Base-by-base conservation (phyloP, 37 sponge, comb jelly and placozoan genomes). In the Eunapius fragilis region DNA sequence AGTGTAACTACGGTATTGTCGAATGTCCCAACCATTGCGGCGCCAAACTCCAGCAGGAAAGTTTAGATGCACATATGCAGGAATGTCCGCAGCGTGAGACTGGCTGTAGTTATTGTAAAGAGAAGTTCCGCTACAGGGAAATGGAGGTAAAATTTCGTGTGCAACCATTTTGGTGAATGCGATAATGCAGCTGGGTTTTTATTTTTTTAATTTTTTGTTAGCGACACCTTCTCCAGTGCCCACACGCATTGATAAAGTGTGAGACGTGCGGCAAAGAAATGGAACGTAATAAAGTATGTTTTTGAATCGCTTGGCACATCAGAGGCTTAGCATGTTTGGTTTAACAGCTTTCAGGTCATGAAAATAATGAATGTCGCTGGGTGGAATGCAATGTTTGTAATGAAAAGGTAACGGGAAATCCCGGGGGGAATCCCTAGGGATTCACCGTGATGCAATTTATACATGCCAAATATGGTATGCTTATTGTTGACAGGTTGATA, bases 21-120 rank as follows among this genome's bases (percentile, higher is more conserved):
- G 23, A 71, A 37, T 94, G 94, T 69, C 69, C 84, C 17, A 84
- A 89, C 33, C 22, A 4, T 12, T 93, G 94, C 41, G 68, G 67
- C 1, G 80, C 74, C 24, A 31, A 13, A 34, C 48, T 94, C 3
- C 37, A 72, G 0, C 25, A 23, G 7, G 35, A 25, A 7, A 41
- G 84, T 9, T 33, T 88, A 12, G 76, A 91, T 27, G 68, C 74
- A 0, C 92, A 94, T 41, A 2, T 45, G 5, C 36, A 78, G 23
- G 88, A 85, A 27, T 94, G 95, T 50, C 72, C 48, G 0, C 48
- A 47, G 19, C 67, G 91, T 47, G 22, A 33, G 2, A 50, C 85
- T 7, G 28, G 70, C 26, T 93, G 94, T 68, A 5, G 84, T 33
- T 69, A 90, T 48, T 93, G 94, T 38, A 70, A 69, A 35, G 67